These are phyloP conservation scores for Chydorus sphaericus DNA, from an alignment of 2,888 invertebrate genomes.

Conservation along the genomic window DNA sequence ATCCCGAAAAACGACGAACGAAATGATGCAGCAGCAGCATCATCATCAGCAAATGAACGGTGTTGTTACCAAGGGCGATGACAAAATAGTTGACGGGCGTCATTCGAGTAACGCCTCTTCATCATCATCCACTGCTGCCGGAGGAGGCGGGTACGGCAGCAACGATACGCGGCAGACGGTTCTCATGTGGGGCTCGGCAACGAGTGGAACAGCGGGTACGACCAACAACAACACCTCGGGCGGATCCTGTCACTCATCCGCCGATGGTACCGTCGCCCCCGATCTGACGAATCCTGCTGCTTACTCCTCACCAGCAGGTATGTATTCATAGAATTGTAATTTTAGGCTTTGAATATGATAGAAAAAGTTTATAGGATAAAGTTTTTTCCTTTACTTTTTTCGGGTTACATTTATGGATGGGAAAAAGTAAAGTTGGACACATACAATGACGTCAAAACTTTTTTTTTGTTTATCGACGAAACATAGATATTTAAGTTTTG, in stretches of 20 bases:
- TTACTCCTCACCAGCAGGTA: slow-evolving; percentile 17
- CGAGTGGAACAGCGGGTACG: slow-evolving; percentile 11
- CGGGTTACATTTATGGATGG: too few relatives aligned
- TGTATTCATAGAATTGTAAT: too few relatives aligned
- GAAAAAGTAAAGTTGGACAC: too few relatives aligned
- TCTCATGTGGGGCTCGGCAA: slow-evolving; percentile 66
- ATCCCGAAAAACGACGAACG: too few relatives aligned
- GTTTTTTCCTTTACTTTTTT: too few relatives aligned
- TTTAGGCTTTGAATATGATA: too few relatives aligned
- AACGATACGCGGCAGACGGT: slow-evolving; percentile 68
- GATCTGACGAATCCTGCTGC: slow-evolving; percentile 25
- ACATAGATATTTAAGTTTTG: too few relatives aligned
- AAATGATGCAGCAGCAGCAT: slow-evolving; percentile 14
- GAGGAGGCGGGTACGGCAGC: not conserved
- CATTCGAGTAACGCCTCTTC: not conserved
- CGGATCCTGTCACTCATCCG: slow-evolving; percentile 23
- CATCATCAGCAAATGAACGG: slow-evolving; percentile 5
- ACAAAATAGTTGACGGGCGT: not conserved
- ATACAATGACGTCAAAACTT: not conserved
- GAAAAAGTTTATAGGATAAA: too few relatives aligned
- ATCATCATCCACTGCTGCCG: not conserved
- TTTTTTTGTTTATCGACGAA: not conserved
- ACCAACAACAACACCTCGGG: slow-evolving; percentile 25
- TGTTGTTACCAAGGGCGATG: not conserved
- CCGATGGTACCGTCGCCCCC: slow-evolving; percentile 27